Conservation (phyloP, 2,797 vertebrate species). For the Psittacula echo region DNA sequence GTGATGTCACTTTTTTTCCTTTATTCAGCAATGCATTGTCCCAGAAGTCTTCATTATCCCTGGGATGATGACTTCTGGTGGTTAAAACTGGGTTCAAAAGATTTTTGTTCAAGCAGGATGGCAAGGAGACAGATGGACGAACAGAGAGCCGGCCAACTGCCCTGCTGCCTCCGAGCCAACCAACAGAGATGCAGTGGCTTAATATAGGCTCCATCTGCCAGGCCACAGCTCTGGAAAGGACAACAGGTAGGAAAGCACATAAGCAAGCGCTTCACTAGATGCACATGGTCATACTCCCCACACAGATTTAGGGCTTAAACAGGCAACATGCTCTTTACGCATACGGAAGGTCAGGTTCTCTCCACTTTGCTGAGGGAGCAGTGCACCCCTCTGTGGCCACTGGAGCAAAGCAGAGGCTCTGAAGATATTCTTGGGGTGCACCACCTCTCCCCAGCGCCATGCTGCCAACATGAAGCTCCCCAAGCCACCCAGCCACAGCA, state of each 20-base stretch:
- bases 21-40: background rate
- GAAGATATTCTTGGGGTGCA: background rate
- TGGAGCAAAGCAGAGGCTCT: background rate
- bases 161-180: background rate
- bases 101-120: background rate
- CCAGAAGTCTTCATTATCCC: background rate
- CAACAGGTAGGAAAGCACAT: background rate
- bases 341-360: no score
- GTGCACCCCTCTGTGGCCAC: background rate
- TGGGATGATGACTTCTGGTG: background rate
- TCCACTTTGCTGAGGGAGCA: background rate
- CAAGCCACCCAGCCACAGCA: accelerated
- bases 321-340: accelerated
- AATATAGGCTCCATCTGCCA: background rate
- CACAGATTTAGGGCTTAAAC: accelerated
- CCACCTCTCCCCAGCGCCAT: background rate
- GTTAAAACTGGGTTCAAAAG: background rate
- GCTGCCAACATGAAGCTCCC: background rate
- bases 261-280: background rate
- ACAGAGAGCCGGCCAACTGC: background rate
- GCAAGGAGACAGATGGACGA: background rate
- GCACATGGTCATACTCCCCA: accelerated
- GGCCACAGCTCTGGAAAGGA: background rate
- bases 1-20: accelerated
- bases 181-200: background rate